Conservation (phyloP, 2,888 invertebrate genomes). For the Lucinisca nassula region DNA sequence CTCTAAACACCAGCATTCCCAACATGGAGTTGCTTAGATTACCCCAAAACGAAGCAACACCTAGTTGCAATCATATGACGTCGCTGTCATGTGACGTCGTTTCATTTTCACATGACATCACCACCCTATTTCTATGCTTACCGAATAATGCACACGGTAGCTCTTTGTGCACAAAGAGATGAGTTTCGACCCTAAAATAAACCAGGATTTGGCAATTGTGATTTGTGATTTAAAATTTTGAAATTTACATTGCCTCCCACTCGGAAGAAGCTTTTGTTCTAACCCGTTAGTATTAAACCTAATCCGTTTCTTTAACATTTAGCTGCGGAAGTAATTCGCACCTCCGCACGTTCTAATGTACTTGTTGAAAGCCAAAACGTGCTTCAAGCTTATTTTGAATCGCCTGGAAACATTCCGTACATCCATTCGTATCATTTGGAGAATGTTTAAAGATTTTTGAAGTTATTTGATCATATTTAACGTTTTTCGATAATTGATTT, state of each 20-base stretch:
- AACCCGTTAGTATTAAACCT: background rate
- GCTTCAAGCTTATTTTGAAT: conserved; percentile 1
- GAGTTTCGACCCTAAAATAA: too few species aligned
- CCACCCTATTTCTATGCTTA: too few species aligned
- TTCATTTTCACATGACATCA: too few species aligned
- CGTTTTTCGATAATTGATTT: conserved; percentile 10
- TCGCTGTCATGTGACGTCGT: too few species aligned
- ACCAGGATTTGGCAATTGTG: background rate
- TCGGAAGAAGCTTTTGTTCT: background rate
- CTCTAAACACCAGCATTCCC: too few species aligned
- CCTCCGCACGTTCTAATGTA: background rate
- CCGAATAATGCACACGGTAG: too few species aligned
- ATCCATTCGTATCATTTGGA: background rate
- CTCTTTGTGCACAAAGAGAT: too few species aligned
- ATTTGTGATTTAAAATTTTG: background rate
- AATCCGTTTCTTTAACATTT: background rate
- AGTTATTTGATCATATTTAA: conserved; percentile 7
- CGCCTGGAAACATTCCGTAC: background rate
- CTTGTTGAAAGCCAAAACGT: background rate
- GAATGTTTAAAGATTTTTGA: conserved; percentile 6
- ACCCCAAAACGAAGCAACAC: too few species aligned
- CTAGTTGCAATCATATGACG: too few species aligned
- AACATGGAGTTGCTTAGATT: too few species aligned
- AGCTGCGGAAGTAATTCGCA: background rate
- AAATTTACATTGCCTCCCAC: background rate